phyloP scores from a whole-genome alignment of 1,140 invertebrate genomes.

The Archivesica marissinica region DNA sequence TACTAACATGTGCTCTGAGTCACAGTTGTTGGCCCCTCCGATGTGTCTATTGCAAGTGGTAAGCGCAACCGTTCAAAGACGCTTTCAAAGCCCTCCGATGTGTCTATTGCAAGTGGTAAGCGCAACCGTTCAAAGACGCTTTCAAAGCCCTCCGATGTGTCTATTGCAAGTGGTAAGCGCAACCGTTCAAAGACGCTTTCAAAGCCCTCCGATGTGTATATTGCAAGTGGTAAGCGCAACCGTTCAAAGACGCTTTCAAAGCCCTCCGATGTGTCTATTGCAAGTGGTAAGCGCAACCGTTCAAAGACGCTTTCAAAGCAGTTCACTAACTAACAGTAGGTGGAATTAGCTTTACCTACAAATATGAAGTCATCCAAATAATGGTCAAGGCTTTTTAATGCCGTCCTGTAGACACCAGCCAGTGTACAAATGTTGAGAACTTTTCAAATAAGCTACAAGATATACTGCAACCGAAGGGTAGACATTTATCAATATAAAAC shows the following conservation, averaged over 20 bases:
- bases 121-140: background rate
- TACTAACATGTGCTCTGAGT: background rate
- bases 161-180: no score
- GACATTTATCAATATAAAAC: slow-evolving; percentile 56
- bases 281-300: background rate
- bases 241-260: background rate
- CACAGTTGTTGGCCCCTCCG: slow-evolving; percentile 23
- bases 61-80: no score
- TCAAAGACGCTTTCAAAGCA: background rate
- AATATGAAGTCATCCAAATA: slow-evolving; percentile 49
- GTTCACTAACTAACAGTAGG: background rate
- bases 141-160: slow-evolving; percentile 3
- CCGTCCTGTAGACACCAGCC: background rate
- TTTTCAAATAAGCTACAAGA: slow-evolving; percentile 39
- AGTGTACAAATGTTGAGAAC: slow-evolving; percentile 27
- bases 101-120: background rate
- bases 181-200: no score
- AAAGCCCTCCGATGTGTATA: slow-evolving; percentile 12
- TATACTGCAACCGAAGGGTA: slow-evolving; percentile 49
- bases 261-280: slow-evolving; percentile 1
- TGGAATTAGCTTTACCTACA: background rate
- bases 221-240: background rate
- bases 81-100: slow-evolving; percentile 6
- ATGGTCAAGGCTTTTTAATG: background rate
- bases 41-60: background rate